These are phyloP conservation scores for Zootoca vivipara DNA, from an alignment of 2,113 vertebrate species.

Conservation along the genomic window DNA sequence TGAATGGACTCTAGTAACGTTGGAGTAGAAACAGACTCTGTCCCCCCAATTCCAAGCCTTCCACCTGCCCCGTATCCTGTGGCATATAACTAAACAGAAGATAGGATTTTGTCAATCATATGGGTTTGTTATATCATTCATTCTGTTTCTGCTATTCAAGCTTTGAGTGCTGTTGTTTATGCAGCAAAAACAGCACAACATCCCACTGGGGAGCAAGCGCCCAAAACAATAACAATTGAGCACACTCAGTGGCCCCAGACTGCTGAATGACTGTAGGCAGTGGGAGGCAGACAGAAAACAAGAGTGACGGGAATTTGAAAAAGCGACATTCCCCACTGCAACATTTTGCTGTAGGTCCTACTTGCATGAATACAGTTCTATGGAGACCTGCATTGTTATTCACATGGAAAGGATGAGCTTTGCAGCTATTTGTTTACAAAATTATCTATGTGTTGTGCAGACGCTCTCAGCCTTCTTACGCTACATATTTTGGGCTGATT, in stretches of 20 bases:
- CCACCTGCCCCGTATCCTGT: constrained; percentile 98
- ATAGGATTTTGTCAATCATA: neutral
- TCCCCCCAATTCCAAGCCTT: constrained; percentile 94
- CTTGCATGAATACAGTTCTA: neutral
- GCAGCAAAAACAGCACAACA: neutral
- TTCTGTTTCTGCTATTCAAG: neutral
- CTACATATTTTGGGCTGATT: neutral
- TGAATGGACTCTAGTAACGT: constrained; percentile 97
- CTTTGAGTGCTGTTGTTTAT: neutral
- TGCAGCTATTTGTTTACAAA: neutral
- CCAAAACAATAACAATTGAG: too few relatives aligned
- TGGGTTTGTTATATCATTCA: neutral
- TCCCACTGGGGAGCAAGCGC: too few relatives aligned
- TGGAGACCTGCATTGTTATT: neutral
- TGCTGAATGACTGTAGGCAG: too few relatives aligned
- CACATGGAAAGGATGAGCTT: neutral
- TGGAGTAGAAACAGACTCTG: constrained; percentile 95
- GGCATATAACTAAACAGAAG: constrained; percentile 86
- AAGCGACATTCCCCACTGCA: too few relatives aligned
- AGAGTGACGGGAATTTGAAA: too few relatives aligned
- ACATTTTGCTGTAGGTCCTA: too few relatives aligned
- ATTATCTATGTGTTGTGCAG: neutral
- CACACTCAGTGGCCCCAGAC: too few relatives aligned
- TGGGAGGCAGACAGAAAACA: too few relatives aligned
- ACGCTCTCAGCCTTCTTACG: neutral